Conservation (phyloP, 2,113 vertebrate species). For the Progne subis region DNA sequence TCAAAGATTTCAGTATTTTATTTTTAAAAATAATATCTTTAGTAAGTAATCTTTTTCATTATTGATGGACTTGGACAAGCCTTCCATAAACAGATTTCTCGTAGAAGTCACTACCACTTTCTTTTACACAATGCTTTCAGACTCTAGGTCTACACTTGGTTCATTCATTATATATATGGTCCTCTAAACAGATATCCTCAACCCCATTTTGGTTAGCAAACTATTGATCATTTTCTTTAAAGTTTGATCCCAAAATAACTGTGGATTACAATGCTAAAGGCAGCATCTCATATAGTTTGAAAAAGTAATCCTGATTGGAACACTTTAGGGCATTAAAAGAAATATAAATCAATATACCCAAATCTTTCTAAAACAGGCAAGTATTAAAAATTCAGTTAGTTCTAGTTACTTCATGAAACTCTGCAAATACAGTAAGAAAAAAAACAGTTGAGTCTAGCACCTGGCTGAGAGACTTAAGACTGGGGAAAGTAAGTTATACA, state of each 20-base stretch:
- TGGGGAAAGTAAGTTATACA: neutral
- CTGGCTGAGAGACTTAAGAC: neutral
- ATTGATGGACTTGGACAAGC: neutral
- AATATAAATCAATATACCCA: neutral
- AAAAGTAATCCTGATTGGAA: neutral
- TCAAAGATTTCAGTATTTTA: conserved; percentile 1
- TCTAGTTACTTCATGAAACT: neutral
- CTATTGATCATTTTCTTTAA: neutral
- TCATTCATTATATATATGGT: neutral
- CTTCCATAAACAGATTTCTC: neutral
- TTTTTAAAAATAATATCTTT: neutral
- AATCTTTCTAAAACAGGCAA: neutral
- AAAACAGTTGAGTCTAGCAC: neutral
- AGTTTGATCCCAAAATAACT: neutral
- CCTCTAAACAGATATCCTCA: neutral
- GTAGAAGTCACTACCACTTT: neutral
- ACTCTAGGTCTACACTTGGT: neutral
- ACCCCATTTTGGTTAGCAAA: neutral
- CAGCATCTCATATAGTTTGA: neutral
- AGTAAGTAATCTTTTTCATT: neutral
- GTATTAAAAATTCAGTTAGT: neutral
- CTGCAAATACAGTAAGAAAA: neutral
- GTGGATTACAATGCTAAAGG: neutral
- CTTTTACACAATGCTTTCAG: neutral
- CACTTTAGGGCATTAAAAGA: neutral